phyloP scores from a whole-genome alignment of 1,140 invertebrate species.

The Heliothis virescens region DNA sequence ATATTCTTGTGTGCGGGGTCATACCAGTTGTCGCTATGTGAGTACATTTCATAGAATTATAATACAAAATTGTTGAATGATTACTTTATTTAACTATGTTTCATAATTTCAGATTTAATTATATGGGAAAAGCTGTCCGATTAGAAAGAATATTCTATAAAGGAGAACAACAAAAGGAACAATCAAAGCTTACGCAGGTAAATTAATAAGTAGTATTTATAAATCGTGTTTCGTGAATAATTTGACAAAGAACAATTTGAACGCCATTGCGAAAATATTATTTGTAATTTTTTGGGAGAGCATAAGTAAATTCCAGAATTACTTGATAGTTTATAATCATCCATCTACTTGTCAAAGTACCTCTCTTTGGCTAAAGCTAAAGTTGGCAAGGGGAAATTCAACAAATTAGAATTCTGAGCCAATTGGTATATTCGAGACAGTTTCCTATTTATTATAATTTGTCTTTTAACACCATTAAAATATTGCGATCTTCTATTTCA shows the following conservation, averaged over 20 bases:
- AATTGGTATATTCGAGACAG: background rate
- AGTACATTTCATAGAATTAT: constrained; percentile 55
- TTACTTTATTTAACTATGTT: no score
- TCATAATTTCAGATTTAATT: constrained; percentile 70
- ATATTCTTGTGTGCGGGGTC: constrained; percentile 78
- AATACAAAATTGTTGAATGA: background rate
- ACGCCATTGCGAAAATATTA: no score
- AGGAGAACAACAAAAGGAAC: constrained; percentile 74
- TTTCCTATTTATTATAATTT: background rate
- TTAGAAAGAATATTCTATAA: constrained; percentile 80
- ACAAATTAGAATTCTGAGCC: background rate
- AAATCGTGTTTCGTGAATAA: background rate
- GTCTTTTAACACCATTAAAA: background rate
- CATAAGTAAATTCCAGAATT: no score
- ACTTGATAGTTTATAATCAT: no score
- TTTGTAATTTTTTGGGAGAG: no score
- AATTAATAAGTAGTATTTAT: background rate
- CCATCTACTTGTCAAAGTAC: background rate
- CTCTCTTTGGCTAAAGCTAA: no score
- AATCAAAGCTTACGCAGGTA: constrained; percentile 77
- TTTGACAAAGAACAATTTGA: no score
- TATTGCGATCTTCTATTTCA: constrained; percentile 55
- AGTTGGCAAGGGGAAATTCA: background rate
- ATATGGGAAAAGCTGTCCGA: constrained; percentile 77
- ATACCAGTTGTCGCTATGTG: constrained; percentile 82